phyloP scores from a whole-genome alignment of 2,888 invertebrate genomes.

The Notodonta dromedarius region DNA sequence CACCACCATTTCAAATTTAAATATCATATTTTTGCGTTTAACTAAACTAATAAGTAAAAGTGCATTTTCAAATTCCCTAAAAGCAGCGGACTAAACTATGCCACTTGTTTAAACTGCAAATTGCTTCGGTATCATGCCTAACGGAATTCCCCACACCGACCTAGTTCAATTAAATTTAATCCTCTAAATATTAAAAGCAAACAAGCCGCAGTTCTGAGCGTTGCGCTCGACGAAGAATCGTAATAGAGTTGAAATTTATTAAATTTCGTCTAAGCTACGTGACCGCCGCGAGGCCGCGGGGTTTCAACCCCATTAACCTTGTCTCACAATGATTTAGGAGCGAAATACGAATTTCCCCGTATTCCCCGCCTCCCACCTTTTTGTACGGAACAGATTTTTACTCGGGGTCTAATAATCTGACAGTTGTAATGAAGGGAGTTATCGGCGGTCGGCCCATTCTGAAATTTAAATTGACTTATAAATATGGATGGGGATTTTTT shows the following conservation, averaged over 20 bases:
- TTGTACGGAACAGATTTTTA: constrained; percentile 70
- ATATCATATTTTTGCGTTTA: neutral
- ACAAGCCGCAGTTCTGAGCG: constrained; percentile 37
- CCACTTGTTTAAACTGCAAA: constrained; percentile 3
- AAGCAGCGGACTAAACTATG: neutral
- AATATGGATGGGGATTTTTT: neutral
- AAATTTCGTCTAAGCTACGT: constrained; percentile 75
- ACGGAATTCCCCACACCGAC: neutral
- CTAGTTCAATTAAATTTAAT: constrained; percentile 38
- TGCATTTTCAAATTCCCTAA: neutral
- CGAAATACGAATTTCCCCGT: constrained; percentile 72
- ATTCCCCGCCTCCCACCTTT: constrained; percentile 61
- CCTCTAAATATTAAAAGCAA: constrained; percentile 41
- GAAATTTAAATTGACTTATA: constrained; percentile 23
- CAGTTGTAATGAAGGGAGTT: constrained; percentile 52
- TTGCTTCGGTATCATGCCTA: neutral
- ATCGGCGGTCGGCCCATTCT: constrained; percentile 41
- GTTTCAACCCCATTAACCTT: constrained; percentile 81
- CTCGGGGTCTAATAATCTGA: constrained; percentile 66
- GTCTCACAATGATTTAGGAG: constrained; percentile 78
- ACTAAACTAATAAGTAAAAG: neutral
- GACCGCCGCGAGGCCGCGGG: constrained; percentile 69
- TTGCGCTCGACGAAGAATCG: constrained; percentile 54
- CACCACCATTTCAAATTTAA: neutral
- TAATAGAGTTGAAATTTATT: constrained; percentile 73